phyloP scores from a whole-genome alignment of 2,797 vertebrate genomes.

The Galaxias olidus region DNA sequence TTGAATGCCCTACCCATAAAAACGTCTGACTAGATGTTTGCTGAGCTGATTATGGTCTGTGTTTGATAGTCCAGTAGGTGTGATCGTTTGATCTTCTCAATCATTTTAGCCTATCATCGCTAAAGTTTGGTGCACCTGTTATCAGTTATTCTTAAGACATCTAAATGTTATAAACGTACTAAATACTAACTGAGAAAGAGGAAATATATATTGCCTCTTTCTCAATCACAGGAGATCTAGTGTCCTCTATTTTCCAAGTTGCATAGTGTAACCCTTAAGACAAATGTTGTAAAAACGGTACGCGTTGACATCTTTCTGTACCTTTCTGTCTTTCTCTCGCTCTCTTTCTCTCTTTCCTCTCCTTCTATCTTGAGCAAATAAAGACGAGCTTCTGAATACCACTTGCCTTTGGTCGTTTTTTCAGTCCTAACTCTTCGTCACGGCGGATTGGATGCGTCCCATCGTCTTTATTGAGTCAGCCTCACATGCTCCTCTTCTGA shows the following conservation, averaged over 20 bases:
- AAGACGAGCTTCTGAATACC: constrained; percentile 72
- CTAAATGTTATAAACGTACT: constrained; percentile 41
- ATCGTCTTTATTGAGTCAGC: no score
- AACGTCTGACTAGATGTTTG: constrained; percentile 40
- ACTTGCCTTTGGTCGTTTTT: constrained; percentile 34
- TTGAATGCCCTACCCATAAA: constrained; percentile 31
- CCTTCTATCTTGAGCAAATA: constrained; percentile 72
- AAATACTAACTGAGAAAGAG: constrained; percentile 28
- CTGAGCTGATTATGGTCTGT: constrained; percentile 40
- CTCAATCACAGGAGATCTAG: constrained; percentile 37
- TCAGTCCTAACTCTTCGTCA: not conserved
- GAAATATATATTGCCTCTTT: constrained; percentile 40
- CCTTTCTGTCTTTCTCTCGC: constrained; percentile 41
- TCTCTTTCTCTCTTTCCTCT: constrained; percentile 19
- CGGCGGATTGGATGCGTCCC: no score
- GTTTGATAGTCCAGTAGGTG: constrained; percentile 29
- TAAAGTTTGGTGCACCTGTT: constrained; percentile 43
- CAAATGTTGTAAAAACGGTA: constrained; percentile 49
- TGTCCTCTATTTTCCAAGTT: constrained; percentile 42
- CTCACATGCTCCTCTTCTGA: constrained; percentile 13
- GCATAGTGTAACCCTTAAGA: constrained; percentile 49
- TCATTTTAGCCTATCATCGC: constrained; percentile 45
- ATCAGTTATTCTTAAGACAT: constrained; percentile 52
- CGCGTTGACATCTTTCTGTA: constrained; percentile 52
- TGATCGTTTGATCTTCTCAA: constrained; percentile 55